Evolutionary conservation across 2,888 invertebrate genomes (phyloP), one percentile per base, ranked within the genome.

Genomic region (Drosophila rellima): DNA sequence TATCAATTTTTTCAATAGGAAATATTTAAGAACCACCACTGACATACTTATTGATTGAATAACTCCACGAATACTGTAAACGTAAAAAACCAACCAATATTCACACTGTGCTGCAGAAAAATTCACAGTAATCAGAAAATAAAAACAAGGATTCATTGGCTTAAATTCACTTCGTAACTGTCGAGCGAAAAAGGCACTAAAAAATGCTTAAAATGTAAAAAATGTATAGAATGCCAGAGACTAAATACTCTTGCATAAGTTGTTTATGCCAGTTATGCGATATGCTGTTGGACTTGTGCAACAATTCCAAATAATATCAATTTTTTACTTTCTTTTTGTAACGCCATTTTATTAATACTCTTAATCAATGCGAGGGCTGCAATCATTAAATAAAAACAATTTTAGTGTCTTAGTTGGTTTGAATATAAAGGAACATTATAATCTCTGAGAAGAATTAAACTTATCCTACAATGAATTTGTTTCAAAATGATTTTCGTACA

Each of bases 161-260:
- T 79, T 74, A 82, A 79, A 69, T 72, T 64, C 59, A 64, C 74
- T 82, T 73, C 60, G 71, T 73, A 75, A 66, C 65, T 73, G 82
- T 48, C 77, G 35, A 60, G 55, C 57, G 23, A 47, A 60, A 37
- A 42, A 47, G 35, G 39, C 44, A 59, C 2, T 61, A 39, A 10
- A 63, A 57, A 59, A 47, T 1, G 2, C 18, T 6, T 33, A 11
- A 33, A 48, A 13, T 11, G 8, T 17, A 6, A 35, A 35, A 50
- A 35, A 23, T 8, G 8, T 10, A 20, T 4, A 13, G 6, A n/a
- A 31, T 17, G 31, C 17, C 5, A 4, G 11, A 20, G 18, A 50
- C 35, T 50, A 26, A 50, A 50, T 50, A 50, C 50, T 8, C 50
- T 50, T 20, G 44, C n/a, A 8, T 17, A 10, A 5, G 6, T 13